These are phyloP conservation scores for Drosophila algonquin DNA, from an alignment of 2,888 invertebrate genomes.

Conservation along the genomic window DNA sequence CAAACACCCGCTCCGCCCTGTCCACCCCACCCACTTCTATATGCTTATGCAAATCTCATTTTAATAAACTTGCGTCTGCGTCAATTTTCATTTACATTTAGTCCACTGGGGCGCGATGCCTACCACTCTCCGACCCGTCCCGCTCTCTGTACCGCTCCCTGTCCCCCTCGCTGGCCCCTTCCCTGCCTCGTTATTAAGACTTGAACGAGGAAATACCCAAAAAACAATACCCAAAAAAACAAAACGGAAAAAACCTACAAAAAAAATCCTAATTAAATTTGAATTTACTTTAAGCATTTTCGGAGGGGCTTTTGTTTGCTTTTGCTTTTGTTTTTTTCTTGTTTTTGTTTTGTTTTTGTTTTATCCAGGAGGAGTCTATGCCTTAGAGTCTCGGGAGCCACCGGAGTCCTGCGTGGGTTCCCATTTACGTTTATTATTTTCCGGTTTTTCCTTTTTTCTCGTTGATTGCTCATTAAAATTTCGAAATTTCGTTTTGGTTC, in stretches of 20 bases:
- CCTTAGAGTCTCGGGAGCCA: too few relatives aligned
- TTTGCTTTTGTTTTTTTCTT: constrained; percentile 25
- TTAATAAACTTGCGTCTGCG: constrained; percentile 76
- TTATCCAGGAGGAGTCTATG: constrained; percentile 19
- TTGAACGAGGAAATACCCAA: constrained; percentile 14
- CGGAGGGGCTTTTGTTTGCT: constrained; percentile 66
- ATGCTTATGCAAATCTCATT: constrained; percentile 77
- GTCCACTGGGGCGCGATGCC: constrained; percentile 60
- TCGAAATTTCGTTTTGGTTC: constrained; percentile 66
- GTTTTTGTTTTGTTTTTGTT: constrained; percentile 30
- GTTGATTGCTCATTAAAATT: constrained; percentile 78
- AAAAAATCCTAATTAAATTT: constrained; percentile 77
- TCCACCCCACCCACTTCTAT: constrained; percentile 15
- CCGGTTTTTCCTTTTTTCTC: constrained; percentile 51
- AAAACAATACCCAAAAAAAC: constrained; percentile 60
- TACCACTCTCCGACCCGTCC: neutral
- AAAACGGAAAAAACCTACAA: constrained; percentile 27
- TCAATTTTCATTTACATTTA: constrained; percentile 78
- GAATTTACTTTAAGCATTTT: constrained; percentile 78
- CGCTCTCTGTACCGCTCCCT: neutral
- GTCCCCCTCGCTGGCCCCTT: too few relatives aligned
- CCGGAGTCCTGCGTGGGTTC: constrained; percentile 35
- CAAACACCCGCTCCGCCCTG: neutral
- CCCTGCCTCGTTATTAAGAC: too few relatives aligned
- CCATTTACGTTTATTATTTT: constrained; percentile 56